Evolutionary conservation across 2,113 vertebrate genomes (phyloP).

Genomic region (Sturnira hondurensis): DNA sequence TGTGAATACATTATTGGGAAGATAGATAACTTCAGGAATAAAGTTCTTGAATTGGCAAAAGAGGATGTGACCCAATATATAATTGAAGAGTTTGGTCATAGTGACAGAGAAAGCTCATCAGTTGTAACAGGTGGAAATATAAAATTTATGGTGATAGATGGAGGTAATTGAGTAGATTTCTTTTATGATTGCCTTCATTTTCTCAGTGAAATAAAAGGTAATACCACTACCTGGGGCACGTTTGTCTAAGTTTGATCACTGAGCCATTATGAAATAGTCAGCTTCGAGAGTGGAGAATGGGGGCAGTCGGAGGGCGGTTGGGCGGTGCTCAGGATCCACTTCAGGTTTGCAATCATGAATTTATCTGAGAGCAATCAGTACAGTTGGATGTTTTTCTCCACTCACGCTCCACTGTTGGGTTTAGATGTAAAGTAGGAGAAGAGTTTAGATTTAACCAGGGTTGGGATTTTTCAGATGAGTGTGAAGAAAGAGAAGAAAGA

Average conservation of each 20-base stretch:
- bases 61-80: neutral
- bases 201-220: neutral
- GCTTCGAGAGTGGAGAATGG: neutral
- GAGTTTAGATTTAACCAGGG: neutral
- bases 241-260: neutral
- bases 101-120: neutral
- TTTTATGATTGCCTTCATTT: neutral
- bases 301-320: fast-evolving
- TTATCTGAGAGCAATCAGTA: neutral
- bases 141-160: neutral
- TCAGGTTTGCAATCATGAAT: neutral
- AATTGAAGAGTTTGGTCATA: neutral
- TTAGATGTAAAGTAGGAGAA: neutral
- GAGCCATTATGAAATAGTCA: neutral
- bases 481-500: neutral
- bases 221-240: neutral
- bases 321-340: fast-evolving
- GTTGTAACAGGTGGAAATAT: neutral
- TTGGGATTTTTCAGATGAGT: neutral
- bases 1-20: neutral
- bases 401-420: neutral
- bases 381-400: neutral
- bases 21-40: neutral
- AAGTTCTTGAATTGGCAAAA: neutral
- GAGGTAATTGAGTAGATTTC: neutral